A percentile compares a stretch with the other conserved stretches of the same genome.
Evolutionary conservation across 2,797 vertebrate species (phyloP).

Genomic region (Lerista edwardsae): DNA sequence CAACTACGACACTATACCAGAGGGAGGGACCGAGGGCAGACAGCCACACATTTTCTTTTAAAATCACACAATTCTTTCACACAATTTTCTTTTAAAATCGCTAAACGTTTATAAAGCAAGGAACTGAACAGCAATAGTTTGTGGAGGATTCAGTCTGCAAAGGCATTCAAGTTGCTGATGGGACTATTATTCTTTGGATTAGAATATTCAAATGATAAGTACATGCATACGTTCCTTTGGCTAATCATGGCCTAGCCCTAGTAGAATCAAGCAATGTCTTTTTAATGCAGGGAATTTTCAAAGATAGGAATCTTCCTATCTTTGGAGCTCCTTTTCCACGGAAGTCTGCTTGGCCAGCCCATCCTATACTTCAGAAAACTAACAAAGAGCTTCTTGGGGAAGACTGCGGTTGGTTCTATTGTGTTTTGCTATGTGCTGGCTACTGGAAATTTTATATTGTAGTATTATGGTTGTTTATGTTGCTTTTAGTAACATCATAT

Average conservation of each 20-base stretch:
- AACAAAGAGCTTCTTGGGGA: not conserved
- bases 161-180: not conserved
- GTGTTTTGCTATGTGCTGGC: not conserved
- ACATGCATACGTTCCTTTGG: too few relatives aligned
- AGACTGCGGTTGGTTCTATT: not conserved
- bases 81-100: conserved; percentile 43
- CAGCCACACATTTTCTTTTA: too few relatives aligned
- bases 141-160: not conserved
- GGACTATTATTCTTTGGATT: too few relatives aligned
- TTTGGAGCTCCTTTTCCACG: not conserved
- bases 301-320: not conserved
- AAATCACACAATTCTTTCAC: too few relatives aligned
- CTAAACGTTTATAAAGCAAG: conserved; percentile 22
- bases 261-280: not conserved
- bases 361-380: not conserved
- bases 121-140: not conserved
- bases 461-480: too few relatives aligned
- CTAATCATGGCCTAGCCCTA: not conserved
- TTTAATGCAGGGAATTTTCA: not conserved
- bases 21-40: too few relatives aligned
- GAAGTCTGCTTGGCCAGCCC: not conserved
- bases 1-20: too few relatives aligned
- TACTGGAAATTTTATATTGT: not conserved
- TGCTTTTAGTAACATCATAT: not conserved
- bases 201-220: not conserved